Percentiles rank a stretch among this genome's conserved stretches.
phyloP scores from a whole-genome alignment of 1,140 invertebrate genomes.

The Lordiphosa stackelbergi region DNA sequence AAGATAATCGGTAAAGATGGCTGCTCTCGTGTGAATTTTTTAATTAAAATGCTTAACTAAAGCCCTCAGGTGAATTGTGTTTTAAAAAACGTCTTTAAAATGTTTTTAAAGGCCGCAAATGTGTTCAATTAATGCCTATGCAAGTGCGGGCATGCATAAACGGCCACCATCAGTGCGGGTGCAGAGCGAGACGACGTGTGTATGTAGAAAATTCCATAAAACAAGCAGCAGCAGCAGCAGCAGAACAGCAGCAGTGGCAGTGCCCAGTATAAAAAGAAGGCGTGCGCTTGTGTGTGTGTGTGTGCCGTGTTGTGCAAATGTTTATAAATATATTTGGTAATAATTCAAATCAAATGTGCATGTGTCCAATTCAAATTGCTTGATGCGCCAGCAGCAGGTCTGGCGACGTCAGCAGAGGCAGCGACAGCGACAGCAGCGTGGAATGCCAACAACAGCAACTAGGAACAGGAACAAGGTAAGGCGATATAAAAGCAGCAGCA shows the following conservation, averaged over 20 bases:
- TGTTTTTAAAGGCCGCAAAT: slow-evolving; percentile 3
- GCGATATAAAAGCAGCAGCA: slow-evolving; percentile 1
- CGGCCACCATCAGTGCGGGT: slow-evolving; percentile 15
- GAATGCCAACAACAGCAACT: slow-evolving; percentile 27
- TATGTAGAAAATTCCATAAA: slow-evolving; percentile 67
- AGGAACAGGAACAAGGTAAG: slow-evolving; percentile 59
- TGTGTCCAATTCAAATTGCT: slow-evolving; percentile 41
- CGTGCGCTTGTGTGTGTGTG: slow-evolving; percentile 20
- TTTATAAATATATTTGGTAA: slow-evolving; percentile 54
- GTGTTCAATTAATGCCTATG: slow-evolving; percentile 24
- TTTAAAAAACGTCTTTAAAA: slow-evolving; percentile 1
- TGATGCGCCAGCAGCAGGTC: slow-evolving; percentile 33
- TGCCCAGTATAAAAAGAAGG: slow-evolving; percentile 6
- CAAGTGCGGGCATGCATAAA: slow-evolving; percentile 33
- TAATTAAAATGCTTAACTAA: slow-evolving; percentile 24
- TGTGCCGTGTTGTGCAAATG: slow-evolving; percentile 49
- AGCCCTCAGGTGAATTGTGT: slow-evolving; percentile 18
- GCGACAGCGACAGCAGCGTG: slow-evolving; percentile 43
- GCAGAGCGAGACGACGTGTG: slow-evolving; percentile 15
- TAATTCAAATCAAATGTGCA: slow-evolving; percentile 66
- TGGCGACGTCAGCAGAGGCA: slow-evolving; percentile 7
- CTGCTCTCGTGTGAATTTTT: slow-evolving; percentile 36
- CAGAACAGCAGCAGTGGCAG: slow-evolving; percentile 34
- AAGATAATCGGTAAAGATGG: slow-evolving; percentile 16
- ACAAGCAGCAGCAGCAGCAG: slow-evolving; percentile 61